Conservation (phyloP, 2,113 vertebrate genomes). For the Poicephalus gulielmi region DNA sequence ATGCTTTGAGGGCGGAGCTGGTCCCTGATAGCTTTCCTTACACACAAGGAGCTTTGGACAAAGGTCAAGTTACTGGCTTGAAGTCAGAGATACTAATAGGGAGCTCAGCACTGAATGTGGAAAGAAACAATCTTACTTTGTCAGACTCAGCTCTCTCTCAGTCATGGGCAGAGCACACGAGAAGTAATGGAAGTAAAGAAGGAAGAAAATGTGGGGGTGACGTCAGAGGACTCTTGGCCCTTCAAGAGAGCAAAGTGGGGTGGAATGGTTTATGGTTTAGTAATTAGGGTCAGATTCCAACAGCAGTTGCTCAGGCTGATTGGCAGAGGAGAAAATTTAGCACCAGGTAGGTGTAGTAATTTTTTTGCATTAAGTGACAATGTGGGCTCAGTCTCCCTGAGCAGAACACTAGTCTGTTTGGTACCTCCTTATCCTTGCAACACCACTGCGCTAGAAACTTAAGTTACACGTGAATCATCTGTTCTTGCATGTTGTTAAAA, state of each 20-base stretch:
- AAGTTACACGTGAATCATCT: background rate
- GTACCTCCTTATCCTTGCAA: background rate
- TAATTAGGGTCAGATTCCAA: background rate
- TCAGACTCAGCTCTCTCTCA: background rate
- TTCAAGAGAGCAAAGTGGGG: background rate
- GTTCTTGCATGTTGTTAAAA: background rate
- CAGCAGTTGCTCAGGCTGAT: background rate
- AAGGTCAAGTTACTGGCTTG: background rate
- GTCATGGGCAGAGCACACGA: accelerated
- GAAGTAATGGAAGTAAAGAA: background rate
- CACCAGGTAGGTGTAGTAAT: background rate
- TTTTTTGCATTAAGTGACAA: background rate
- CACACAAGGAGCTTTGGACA: background rate
- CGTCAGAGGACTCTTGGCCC: background rate
- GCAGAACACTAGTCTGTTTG: background rate
- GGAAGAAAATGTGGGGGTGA: background rate
- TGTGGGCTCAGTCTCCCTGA: background rate
- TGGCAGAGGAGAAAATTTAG: background rate
- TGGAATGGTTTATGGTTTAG: background rate
- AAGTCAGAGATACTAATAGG: background rate
- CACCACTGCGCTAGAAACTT: background rate
- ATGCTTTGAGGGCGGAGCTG: background rate
- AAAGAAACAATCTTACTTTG: background rate
- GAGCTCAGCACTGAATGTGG: background rate
- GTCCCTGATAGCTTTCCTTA: background rate